These are phyloP conservation scores for Gasteruption jaculator DNA, from an alignment of 2,888 invertebrate species.

Conservation along the genomic window DNA sequence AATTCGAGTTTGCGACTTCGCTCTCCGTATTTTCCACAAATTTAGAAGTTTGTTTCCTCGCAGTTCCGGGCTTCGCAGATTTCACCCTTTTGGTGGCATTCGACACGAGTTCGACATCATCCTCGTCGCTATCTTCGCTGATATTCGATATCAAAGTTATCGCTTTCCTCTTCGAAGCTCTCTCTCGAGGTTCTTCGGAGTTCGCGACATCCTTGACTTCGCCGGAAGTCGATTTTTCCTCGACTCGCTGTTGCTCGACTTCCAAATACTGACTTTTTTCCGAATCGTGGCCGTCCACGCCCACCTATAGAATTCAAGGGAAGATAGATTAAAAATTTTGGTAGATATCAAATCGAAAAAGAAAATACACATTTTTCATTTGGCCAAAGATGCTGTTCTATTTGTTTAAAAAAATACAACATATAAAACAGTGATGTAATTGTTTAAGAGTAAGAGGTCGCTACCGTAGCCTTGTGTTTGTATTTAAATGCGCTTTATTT, in stretches of 20 bases:
- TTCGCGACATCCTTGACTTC: too few relatives aligned
- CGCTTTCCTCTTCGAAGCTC: slow-evolving; percentile 31
- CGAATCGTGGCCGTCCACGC: slow-evolving; percentile 27
- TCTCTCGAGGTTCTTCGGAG: slow-evolving; percentile 19
- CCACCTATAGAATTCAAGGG: slow-evolving; percentile 37
- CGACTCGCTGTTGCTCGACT: slow-evolving; percentile 15
- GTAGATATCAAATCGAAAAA: slow-evolving; percentile 31
- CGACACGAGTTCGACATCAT: slow-evolving; percentile 20
- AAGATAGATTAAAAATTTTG: slow-evolving; percentile 31
- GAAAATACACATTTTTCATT: slow-evolving; percentile 23
- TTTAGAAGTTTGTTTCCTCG: slow-evolving; percentile 8
- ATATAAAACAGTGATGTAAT: too few relatives aligned
- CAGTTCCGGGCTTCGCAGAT: slow-evolving; percentile 3
- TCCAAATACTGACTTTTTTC: slow-evolving; percentile 26
- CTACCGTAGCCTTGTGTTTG: too few relatives aligned
- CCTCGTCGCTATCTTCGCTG: slow-evolving; percentile 26
- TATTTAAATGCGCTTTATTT: too few relatives aligned
- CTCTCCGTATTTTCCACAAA: not conserved
- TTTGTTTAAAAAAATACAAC: slow-evolving; percentile 36
- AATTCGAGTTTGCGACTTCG: slow-evolving; percentile 15
- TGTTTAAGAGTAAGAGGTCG: too few relatives aligned
- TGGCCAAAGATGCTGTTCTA: slow-evolving; percentile 36
- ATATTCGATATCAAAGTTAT: slow-evolving; percentile 12
- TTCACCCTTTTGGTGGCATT: slow-evolving; percentile 18
- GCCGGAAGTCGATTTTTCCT: slow-evolving; percentile 16